Conservation (phyloP, 2,888 invertebrate genomes). For the Eumerus sabulonum region DNA sequence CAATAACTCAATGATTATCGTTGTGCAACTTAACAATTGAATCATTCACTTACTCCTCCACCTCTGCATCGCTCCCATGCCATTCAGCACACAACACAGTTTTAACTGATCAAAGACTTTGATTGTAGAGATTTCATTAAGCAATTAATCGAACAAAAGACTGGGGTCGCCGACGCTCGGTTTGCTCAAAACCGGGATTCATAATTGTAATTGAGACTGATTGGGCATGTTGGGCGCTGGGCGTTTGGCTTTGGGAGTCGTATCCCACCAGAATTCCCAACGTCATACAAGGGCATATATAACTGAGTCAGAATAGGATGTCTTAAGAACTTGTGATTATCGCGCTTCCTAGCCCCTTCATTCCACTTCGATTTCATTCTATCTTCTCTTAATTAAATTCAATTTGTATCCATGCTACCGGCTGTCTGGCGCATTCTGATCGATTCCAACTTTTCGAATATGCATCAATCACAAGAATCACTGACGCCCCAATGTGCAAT, state of each 20-base stretch:
- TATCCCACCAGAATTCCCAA: too few relatives aligned
- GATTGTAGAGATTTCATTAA: constrained; percentile 58
- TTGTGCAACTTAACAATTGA: constrained; percentile 50
- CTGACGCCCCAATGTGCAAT: too few relatives aligned
- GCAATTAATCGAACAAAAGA: constrained; percentile 60
- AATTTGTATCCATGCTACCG: constrained; percentile 20
- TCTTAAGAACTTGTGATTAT: too few relatives aligned
- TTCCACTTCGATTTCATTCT: not conserved
- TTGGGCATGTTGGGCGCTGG: too few relatives aligned
- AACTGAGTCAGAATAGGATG: too few relatives aligned
- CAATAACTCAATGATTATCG: constrained; percentile 42
- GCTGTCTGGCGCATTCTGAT: constrained; percentile 19
- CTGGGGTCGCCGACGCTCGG: not conserved
- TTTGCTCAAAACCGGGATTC: constrained; percentile 2
- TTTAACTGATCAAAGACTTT: constrained; percentile 39
- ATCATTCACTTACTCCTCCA: constrained; percentile 9
- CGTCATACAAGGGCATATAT: too few relatives aligned
- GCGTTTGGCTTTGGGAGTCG: not conserved
- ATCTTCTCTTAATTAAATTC: constrained; percentile 42
- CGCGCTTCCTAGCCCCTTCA: too few relatives aligned
- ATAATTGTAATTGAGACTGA: constrained; percentile 54
- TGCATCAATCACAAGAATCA: not conserved
- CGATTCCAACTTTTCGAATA: constrained; percentile 28
- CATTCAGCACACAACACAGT: constrained; percentile 31
- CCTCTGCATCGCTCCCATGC: constrained; percentile 31